phyloP scores from a whole-genome alignment of 2,797 vertebrate species.

The Notamacropus eugenii region DNA sequence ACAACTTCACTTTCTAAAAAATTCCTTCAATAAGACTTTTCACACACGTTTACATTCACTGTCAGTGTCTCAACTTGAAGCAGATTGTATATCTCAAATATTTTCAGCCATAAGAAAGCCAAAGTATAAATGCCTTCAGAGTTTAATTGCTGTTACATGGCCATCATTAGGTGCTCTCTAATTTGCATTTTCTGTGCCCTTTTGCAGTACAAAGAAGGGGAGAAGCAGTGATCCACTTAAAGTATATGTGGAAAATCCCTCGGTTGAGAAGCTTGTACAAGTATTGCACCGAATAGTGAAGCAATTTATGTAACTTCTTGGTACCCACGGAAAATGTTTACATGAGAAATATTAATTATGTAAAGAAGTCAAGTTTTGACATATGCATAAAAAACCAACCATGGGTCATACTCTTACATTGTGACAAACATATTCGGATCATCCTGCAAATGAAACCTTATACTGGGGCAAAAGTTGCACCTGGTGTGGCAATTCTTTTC shows the following conservation, averaged over 20 bases:
- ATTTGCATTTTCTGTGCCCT: constrained; percentile 67
- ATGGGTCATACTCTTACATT: constrained; percentile 82
- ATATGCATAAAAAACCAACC: neutral
- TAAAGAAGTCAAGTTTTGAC: neutral
- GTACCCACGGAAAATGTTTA: constrained; percentile 81
- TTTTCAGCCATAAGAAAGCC: neutral
- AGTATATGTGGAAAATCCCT: constrained; percentile 62
- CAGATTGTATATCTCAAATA: neutral
- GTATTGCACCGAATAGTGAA: constrained; percentile 30
- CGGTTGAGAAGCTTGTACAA: constrained; percentile 34
- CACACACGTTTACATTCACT: constrained; percentile 9
- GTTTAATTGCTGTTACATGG: neutral
- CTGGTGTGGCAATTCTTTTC: constrained; percentile 88
- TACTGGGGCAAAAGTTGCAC: constrained; percentile 84
- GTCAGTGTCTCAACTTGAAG: neutral
- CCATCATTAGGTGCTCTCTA: constrained; percentile 23
- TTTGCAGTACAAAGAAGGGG: constrained; percentile 87
- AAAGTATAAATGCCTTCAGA: neutral
- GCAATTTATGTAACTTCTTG: constrained; percentile 64
- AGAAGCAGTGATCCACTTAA: constrained; percentile 86
- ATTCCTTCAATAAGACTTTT: constrained; percentile 25
- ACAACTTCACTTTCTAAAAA: constrained; percentile 17
- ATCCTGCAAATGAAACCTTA: constrained; percentile 86
- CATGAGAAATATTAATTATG: constrained; percentile 52
- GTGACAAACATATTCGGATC: constrained; percentile 75